A percentile compares a stretch with the other conserved stretches of the same genome.
Evolutionary conservation across 2,113 vertebrate species (phyloP).

Genomic region (Sapajus apella): DNA sequence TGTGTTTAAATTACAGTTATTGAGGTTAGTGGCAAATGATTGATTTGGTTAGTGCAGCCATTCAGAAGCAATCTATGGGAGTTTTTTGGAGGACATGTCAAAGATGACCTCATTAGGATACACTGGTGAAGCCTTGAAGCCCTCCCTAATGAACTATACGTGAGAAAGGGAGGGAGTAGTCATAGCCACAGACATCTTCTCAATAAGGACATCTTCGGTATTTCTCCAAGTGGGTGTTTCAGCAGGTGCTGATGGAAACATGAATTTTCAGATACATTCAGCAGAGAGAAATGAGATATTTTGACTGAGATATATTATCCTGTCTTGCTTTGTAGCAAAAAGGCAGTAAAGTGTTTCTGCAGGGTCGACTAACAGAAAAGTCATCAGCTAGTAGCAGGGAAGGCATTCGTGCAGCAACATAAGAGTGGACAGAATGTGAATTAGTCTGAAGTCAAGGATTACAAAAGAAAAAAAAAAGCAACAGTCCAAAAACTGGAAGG

Average conservation of each 20-base stretch:
- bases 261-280: constrained; percentile 50
- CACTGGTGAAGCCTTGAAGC: not conserved
- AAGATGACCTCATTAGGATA: not conserved
- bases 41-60: not conserved
- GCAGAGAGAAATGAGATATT: constrained; percentile 47
- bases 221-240: constrained; percentile 49
- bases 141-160: not conserved
- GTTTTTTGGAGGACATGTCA: not conserved
- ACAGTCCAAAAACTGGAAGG: not conserved
- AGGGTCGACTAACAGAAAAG: constrained; percentile 73
- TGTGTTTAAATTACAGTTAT: not conserved
- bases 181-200: not conserved
- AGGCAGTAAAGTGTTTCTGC: constrained; percentile 71
- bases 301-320: constrained; percentile 60
- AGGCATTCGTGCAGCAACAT: constrained; percentile 78
- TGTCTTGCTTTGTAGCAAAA: constrained; percentile 70
- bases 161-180: accelerated
- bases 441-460: constrained; percentile 69
- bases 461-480: not conserved
- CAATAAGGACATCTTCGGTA: not conserved
- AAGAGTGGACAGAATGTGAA: constrained; percentile 79
- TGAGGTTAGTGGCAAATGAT: not conserved
- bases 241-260: not conserved
- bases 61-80: not conserved
- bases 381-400: constrained; percentile 78